These are phyloP conservation scores for Adelosebastes latens DNA, from an alignment of 2,797 vertebrate genomes.

Conservation along the genomic window DNA sequence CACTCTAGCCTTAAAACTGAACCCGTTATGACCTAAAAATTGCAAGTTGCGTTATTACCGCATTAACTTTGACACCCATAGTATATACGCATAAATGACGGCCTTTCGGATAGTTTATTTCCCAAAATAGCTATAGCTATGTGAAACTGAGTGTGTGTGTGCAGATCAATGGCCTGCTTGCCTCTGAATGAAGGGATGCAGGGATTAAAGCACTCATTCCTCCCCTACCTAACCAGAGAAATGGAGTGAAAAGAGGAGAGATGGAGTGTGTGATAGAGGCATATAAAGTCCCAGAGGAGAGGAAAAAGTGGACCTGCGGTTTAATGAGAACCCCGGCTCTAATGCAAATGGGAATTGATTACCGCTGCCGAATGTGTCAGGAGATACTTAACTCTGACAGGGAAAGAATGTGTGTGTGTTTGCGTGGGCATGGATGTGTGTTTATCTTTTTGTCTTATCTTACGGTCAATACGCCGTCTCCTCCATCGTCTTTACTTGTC, in stretches of 20 bases:
- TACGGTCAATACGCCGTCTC: constrained; percentile 25
- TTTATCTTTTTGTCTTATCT: constrained; percentile 23
- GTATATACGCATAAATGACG: background rate
- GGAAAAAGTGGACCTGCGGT: constrained; percentile 43
- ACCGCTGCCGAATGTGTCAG: constrained; percentile 36
- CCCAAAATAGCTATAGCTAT: constrained; percentile 18
- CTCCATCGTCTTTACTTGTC: constrained; percentile 39
- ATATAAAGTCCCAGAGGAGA: constrained; percentile 47
- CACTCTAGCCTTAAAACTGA: no score
- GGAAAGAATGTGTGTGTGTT: constrained; percentile 10
- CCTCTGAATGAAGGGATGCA: constrained; percentile 24
- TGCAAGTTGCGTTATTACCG: no score
- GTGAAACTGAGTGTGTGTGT: background rate
- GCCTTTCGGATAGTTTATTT: constrained; percentile 8
- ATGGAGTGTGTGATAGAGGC: constrained; percentile 34
- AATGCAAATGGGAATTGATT: constrained; percentile 80
- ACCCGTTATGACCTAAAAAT: no score
- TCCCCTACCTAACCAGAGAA: constrained; percentile 32
- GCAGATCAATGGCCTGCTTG: constrained; percentile 30
- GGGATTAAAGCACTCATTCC: constrained; percentile 44
- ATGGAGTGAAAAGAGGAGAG: constrained; percentile 14
- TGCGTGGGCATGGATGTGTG: constrained; percentile 14
- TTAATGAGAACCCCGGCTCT: constrained; percentile 67
- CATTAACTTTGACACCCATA: no score
- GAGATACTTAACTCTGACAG: constrained; percentile 56